These are phyloP conservation scores for Stenotaenia linearis DNA, from an alignment of 2,888 invertebrate species.

Conservation along the genomic window DNA sequence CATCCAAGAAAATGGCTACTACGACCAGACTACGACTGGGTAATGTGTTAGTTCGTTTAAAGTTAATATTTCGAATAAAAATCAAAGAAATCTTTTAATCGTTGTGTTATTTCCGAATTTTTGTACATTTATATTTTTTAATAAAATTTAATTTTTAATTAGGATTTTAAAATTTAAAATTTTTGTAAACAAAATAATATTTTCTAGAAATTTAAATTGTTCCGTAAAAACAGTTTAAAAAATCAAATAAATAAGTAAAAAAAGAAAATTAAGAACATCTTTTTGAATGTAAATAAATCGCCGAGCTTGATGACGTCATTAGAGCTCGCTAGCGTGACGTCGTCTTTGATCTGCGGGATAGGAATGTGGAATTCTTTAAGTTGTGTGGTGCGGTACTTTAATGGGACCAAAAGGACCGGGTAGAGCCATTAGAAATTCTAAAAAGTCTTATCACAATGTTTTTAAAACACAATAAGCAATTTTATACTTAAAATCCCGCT, in stretches of 20 bases:
- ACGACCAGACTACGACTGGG: background rate
- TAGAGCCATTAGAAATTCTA: background rate
- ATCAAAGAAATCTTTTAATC: too few species aligned
- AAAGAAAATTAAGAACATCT: too few species aligned
- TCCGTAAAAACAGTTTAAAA: too few species aligned
- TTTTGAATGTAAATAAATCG: too few species aligned
- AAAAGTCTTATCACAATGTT: background rate
- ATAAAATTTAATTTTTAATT: too few species aligned
- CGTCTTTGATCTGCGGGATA: background rate
- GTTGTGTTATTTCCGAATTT: too few species aligned
- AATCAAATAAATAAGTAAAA: too few species aligned
- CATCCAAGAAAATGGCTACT: slow-evolving; percentile 4
- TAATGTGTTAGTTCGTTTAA: background rate
- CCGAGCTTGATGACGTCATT: background rate
- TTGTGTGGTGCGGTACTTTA: background rate
- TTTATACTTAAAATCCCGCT: background rate
- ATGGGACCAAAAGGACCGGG: background rate
- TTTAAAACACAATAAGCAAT: background rate
- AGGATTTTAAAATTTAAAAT: too few species aligned
- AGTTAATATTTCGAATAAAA: background rate
- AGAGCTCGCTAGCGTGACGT: background rate
- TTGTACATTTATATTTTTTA: too few species aligned
- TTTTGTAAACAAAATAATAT: too few species aligned
- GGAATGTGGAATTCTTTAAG: background rate
- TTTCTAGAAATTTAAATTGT: too few species aligned